phyloP scores from a whole-genome alignment of 2,113 vertebrate species.

The Cyanistes caeruleus region DNA sequence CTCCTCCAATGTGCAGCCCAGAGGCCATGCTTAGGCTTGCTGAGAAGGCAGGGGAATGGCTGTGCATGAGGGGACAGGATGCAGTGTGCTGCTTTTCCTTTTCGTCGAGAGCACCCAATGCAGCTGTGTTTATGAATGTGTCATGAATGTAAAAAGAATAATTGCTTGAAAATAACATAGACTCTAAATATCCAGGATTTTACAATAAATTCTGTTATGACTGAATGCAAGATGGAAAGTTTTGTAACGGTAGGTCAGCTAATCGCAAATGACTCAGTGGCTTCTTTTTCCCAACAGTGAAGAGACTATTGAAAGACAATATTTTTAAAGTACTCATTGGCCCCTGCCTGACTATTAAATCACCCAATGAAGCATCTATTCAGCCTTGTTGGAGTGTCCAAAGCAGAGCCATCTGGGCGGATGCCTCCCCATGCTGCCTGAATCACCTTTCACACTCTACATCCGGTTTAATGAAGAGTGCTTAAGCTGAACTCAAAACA shows the following conservation, averaged over 20 bases:
- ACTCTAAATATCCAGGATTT: slow-evolving; percentile 87
- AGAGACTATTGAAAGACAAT: slow-evolving; percentile 94
- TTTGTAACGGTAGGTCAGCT: slow-evolving; percentile 88
- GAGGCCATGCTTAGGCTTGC: neutral
- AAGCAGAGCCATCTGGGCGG: slow-evolving; percentile 78
- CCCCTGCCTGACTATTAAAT: slow-evolving; percentile 73
- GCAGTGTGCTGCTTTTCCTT: slow-evolving; percentile 64
- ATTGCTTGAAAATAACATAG: slow-evolving; percentile 77
- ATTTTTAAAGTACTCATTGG: slow-evolving; percentile 84
- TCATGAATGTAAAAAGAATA: slow-evolving; percentile 76
- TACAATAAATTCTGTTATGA: slow-evolving; percentile 93
- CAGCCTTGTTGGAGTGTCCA: slow-evolving; percentile 76
- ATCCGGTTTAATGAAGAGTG: slow-evolving; percentile 83
- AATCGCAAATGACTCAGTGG: slow-evolving; percentile 88
- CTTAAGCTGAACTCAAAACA: slow-evolving; percentile 78
- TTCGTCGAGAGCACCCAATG: neutral
- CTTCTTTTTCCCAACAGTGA: slow-evolving; percentile 87
- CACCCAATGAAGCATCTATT: slow-evolving; percentile 81
- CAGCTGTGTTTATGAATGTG: slow-evolving; percentile 81
- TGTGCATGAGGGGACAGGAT: slow-evolving; percentile 1
- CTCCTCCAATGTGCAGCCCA: neutral
- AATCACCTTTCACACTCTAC: slow-evolving; percentile 87
- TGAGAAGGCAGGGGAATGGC: neutral
- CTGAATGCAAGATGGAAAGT: slow-evolving; percentile 85
- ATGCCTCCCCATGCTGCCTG: slow-evolving; percentile 77